Evolutionary conservation across 2,113 vertebrate species (phyloP), one percentile per base, ranked within the genome.

Genomic region (Tupaia chinensis): DNA sequence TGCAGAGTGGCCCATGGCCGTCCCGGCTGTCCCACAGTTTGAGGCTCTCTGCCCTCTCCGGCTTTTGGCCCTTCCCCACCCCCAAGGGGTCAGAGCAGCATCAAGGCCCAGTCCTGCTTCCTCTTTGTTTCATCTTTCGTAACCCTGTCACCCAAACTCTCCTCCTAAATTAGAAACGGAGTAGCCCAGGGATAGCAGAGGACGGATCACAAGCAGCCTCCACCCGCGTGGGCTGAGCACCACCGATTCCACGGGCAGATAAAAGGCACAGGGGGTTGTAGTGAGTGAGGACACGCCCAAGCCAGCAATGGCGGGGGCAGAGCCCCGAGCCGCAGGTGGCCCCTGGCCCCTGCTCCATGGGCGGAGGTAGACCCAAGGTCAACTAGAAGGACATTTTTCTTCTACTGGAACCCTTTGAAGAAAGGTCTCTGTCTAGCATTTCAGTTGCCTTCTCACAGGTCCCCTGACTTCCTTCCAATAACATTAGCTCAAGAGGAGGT

Each of bases 401-500:
- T 74, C 78, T 12, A 25, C 54, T 72, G 54, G 77, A 82, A 79
- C 34, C 88, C 25, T 83, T 61, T 63, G 85, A 77, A 73, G 86
- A 63, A 69, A 9, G 0, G 22, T 22, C 29, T 2, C 0, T 19
- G 12, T 54, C n/a, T 13, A 44, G 23, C 22, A 17, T n/a, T 65
- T 87, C 7, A 3, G 15, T 27, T 87, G 81, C 76, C 14, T 56
- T 81, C 77, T 79, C 69, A 60, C 17, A 17, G 44, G 32, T 23
- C 53, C 91, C 56, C 6, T 27, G 86, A 70, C 61, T 87, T 34
- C 76, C 58, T 95, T 91, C 69, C 88, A 93, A 91, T 88, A 92
- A 95, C 76, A 66, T 93, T 74, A 15, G 7, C 82, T 74, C 19
- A 27, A 79, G 76, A 29, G 87, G 72, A 86, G 65, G 73, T 25